A percentile compares a stretch with the other conserved stretches of the same genome.
phyloP scores from a whole-genome alignment of 2,888 invertebrate species.

The Eupithecia subfuscata region DNA sequence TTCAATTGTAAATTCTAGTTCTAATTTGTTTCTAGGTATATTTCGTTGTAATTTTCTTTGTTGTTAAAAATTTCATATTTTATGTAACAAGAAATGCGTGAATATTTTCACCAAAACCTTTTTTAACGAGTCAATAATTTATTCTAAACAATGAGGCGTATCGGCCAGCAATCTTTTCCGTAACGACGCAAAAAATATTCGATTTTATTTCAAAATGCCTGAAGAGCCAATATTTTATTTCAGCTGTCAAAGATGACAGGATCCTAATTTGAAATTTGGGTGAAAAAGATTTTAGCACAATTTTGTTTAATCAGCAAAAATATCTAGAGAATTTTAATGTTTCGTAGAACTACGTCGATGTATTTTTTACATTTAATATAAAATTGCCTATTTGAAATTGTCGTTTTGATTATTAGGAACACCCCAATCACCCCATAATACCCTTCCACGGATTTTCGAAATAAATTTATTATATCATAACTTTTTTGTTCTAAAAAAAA shows the following conservation, averaged over 20 bases:
- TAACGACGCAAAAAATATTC: background rate
- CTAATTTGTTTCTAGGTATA: too few species aligned
- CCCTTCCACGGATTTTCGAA: too few species aligned
- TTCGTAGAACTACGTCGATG: too few species aligned
- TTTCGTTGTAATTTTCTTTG: too few species aligned
- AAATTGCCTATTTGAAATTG: too few species aligned
- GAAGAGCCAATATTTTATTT: background rate
- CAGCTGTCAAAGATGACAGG: conserved; percentile 2
- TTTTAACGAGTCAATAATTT: background rate
- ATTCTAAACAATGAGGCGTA: background rate
- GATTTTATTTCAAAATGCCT: background rate
- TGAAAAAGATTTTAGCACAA: background rate
- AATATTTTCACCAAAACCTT: background rate
- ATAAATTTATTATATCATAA: too few species aligned
- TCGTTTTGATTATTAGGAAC: too few species aligned
- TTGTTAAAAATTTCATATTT: background rate
- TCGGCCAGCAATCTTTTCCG: background rate
- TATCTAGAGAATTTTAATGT: background rate
- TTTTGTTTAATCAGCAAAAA: background rate
- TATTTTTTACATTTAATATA: too few species aligned
- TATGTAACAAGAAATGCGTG: background rate
- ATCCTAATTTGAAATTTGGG: background rate
- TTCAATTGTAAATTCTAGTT: too few species aligned
- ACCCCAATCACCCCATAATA: too few species aligned
- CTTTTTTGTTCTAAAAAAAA: too few species aligned